Conservation (phyloP, 2,888 invertebrate species). For the Graphium colonna region DNA sequence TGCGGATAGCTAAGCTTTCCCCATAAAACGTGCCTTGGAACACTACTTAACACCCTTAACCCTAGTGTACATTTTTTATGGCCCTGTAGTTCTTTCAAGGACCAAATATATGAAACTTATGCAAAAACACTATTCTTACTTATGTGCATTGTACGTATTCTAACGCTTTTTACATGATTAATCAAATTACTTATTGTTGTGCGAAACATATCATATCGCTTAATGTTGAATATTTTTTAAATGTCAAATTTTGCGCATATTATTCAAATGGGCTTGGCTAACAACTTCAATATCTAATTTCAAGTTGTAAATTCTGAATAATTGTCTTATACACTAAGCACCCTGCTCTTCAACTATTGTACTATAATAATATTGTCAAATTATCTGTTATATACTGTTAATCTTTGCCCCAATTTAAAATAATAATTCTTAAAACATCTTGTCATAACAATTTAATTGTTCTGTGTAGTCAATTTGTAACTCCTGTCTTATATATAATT, state of each 20-base stretch:
- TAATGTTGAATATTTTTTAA: constrained; percentile 7
- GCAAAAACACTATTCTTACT: not conserved
- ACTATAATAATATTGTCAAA: constrained; percentile 22
- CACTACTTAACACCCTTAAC: not conserved
- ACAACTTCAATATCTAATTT: not conserved
- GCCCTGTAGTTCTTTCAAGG: constrained; percentile 1
- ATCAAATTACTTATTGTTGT: constrained; percentile 12
- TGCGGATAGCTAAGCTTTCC: not conserved
- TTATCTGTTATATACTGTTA: constrained; percentile 20
- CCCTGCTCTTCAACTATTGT: constrained; percentile 49
- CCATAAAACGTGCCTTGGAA: not conserved
- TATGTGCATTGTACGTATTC: not conserved
- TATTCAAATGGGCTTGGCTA: not conserved
- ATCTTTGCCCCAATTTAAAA: constrained; percentile 39
- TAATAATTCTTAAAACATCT: constrained; percentile 26
- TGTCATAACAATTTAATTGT: constrained; percentile 46
- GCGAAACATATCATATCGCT: constrained; percentile 20
- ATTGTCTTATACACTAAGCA: constrained; percentile 50
- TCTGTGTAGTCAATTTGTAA: constrained; percentile 62
- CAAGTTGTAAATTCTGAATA: constrained; percentile 18
- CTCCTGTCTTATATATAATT: constrained; percentile 43
- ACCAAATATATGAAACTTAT: constrained; percentile 4
- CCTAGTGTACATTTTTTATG: not conserved
- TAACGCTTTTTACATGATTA: constrained; percentile 4
- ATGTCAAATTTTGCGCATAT: not conserved